Base-by-base conservation (phyloP, 1,140 invertebrate species). In the Mycetomoellerius zeteki region DNA sequence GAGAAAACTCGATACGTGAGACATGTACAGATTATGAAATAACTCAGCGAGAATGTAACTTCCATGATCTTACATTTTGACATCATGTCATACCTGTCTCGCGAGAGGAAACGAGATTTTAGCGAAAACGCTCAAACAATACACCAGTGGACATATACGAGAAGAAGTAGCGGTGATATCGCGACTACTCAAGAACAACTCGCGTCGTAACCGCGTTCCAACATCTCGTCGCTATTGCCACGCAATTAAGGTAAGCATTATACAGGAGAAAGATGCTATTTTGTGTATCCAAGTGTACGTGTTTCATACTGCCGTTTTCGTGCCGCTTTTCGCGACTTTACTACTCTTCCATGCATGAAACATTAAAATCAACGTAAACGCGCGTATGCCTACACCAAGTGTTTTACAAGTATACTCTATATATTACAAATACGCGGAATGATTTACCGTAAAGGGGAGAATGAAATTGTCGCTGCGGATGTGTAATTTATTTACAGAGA, bases 401-500 rank as follows among this genome's bases (percentile, higher is more conserved):
- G 24, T 60, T 84, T 62, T 62, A 54, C 12, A 14, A 73, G 27
- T 37, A 19, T n/a, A 62, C 58, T 62, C 24, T 33, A 12, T 33
- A 12, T 33, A 60, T 72, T 58, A 47, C 37, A 14, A n/a, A 58
- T 58, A 58, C 21, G 27, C 76, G 33, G 52, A 5, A 50, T 33
- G 75, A 84, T 84, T 82, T 73, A 60, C 69, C 27, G 37, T 47
- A 69, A 47, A 62, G 56, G n/a, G 43, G 19, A 82, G 78, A 88
- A 67, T 71, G 76, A 86, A 87, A 82, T 58, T 47, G 64, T 62
- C n/a, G 27, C 58, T 14, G 37, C 75, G 24, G 21, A 65, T 52
- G 27, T 33, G 47, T 77, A 80, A 89, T 89, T 88, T 88, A 72
- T 86, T 86, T 76, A 62, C 50, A 52, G 65, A 43, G 69, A 89